These are phyloP conservation scores for Botia kubotai DNA, from an alignment of 2,797 vertebrate genomes.

Conservation along the genomic window DNA sequence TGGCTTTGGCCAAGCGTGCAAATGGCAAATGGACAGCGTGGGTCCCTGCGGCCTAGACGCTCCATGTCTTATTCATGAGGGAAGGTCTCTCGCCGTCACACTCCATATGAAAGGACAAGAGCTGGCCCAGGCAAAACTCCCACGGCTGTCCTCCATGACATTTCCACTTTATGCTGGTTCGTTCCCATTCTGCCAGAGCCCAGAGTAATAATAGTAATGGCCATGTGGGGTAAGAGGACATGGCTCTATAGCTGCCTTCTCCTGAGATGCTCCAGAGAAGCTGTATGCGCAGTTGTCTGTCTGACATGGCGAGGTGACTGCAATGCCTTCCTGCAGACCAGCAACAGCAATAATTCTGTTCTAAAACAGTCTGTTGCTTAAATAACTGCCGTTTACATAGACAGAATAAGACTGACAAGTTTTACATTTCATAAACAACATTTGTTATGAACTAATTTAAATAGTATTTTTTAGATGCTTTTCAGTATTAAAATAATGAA, in stretches of 20 bases:
- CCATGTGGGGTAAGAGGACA: constrained; percentile 58
- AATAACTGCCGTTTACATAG: neutral
- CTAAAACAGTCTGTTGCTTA: neutral
- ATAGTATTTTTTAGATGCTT: no score
- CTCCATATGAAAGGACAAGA: constrained; percentile 71
- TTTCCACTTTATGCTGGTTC: constrained; percentile 69
- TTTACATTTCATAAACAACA: no score
- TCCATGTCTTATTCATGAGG: constrained; percentile 80
- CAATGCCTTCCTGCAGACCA: constrained; percentile 61
- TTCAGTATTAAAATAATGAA: no score
- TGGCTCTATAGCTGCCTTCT: constrained; percentile 61
- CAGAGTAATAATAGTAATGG: constrained; percentile 70
- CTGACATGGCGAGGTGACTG: constrained; percentile 64
- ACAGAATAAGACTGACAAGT: no score
- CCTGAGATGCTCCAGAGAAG: constrained; percentile 36
- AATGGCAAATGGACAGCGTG: constrained; percentile 76
- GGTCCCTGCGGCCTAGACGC: constrained; percentile 61
- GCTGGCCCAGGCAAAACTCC: constrained; percentile 57
- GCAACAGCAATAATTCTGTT: constrained; percentile 39
- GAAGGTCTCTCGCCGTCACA: constrained; percentile 65
- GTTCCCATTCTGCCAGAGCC: constrained; percentile 62
- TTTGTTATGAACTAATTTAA: no score
- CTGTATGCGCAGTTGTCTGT: constrained; percentile 18
- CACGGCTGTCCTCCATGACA: constrained; percentile 69
- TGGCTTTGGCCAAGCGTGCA: constrained; percentile 77